phyloP scores from a whole-genome alignment of 2,888 invertebrate genomes.

The Busseola fusca region DNA sequence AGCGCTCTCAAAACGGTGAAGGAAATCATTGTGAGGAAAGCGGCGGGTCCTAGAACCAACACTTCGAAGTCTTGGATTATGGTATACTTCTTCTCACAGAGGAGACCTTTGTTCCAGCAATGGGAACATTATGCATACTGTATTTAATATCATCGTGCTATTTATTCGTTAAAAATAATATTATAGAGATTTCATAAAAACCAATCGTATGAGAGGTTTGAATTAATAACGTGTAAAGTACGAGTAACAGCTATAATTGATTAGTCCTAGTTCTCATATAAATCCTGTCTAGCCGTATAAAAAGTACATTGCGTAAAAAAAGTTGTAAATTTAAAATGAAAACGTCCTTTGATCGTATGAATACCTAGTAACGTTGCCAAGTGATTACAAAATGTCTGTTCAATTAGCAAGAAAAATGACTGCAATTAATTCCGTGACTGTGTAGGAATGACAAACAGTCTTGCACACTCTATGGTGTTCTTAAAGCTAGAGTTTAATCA shows the following conservation, averaged over 20 bases:
- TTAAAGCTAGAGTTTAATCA: background rate
- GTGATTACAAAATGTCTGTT: constrained; percentile 67
- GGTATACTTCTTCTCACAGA: no score
- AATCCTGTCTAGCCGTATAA: constrained; percentile 10
- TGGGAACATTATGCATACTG: no score
- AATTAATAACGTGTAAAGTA: constrained; percentile 2
- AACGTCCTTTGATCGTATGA: constrained; percentile 42
- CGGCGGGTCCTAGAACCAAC: no score
- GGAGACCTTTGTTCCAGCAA: no score
- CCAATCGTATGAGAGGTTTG: background rate
- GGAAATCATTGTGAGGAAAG: no score
- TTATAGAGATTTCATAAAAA: background rate
- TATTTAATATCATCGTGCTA: no score
- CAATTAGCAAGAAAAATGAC: constrained; percentile 76
- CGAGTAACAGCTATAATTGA: constrained; percentile 11
- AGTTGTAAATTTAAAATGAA: constrained; percentile 15
- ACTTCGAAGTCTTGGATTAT: no score
- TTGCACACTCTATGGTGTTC: constrained; percentile 13
- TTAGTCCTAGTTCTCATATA: constrained; percentile 3
- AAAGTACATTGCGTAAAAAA: constrained; percentile 30
- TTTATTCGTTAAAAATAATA: background rate
- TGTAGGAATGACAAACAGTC: constrained; percentile 24
- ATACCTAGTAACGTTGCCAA: constrained; percentile 52
- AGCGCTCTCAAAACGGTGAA: no score
- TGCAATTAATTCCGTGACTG: constrained; percentile 70